Evolutionary conservation across 2,797 vertebrate genomes (phyloP), one percentile per base, ranked within the genome.

Genomic region (Anolis apletophallus): DNA sequence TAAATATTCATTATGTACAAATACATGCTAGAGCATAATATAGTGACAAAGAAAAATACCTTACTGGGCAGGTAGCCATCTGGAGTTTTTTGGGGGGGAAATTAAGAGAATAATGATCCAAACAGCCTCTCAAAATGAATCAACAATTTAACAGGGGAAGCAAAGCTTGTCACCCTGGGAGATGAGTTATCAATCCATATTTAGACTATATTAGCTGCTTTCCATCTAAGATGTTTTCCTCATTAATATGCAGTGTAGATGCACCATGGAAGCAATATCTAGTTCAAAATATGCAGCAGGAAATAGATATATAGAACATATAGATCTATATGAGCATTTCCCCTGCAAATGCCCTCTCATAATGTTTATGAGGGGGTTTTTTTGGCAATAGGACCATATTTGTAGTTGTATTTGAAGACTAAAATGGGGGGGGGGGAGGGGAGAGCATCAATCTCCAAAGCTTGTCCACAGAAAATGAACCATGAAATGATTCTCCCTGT

Each of bases 1-100:
- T 89, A 93, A 90, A 90, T 90, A 93, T 86, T 88, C 52, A 80
- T 93, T 93, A 89, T 89, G 85, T 88, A 80, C 3, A 64, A 83
- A 74, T 87, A 74, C 57, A 29, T 88, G 87, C 36, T 76, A 46
- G 55, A 88, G 88, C 80, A 92, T 92, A 92, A 90, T 74, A 59
- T 21, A 88, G 57, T 59, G 92, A 90, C 88, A 90, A 89, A 91
- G 89, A 89, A 90, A 93, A 94, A 93, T 90, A 87, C 16, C 68
- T 85, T 88, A 90, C 89, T 85, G 85, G 81, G n/a, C 88, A 90
- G 36, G 85, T 83, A 89, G 85, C 89, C 89, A 93, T 94, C 85
- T 93, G 91, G 90, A 93, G 64, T 92, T 90, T 83, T 32, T 67
- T 67, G n/a, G n/a, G 57, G 69, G 10, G n/a, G 52, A 77, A 88